A percentile compares a stretch with the other conserved stretches of the same genome.
Conservation (phyloP, 2,888 invertebrate species). For the Amorpha juglandis region DNA sequence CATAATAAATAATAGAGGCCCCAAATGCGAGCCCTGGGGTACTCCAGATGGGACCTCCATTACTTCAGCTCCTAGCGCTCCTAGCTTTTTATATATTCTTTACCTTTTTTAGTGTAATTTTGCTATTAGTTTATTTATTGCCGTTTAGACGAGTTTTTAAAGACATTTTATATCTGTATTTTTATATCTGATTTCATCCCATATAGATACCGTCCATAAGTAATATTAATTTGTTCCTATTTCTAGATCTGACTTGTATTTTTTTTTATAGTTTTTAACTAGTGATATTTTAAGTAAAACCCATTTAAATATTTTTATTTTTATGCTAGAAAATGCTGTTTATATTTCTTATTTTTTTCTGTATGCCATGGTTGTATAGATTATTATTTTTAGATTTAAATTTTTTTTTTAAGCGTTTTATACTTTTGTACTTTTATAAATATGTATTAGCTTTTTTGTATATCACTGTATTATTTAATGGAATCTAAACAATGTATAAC, state of each 20-base stretch:
- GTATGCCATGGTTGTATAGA: neutral
- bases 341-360: neutral
- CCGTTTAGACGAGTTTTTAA: too few relatives aligned
- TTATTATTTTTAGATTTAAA: neutral
- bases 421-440: conserved; percentile 5
- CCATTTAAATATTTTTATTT: too few relatives aligned
- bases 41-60: too few relatives aligned
- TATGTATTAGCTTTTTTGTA: neutral
- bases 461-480: too few relatives aligned
- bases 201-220: conserved; percentile 1
- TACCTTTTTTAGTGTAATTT: too few relatives aligned
- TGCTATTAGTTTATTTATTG: neutral
- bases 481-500: too few relatives aligned
- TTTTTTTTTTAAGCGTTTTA: neutral
- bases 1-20: too few relatives aligned
- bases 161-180: neutral
- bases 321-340: too few relatives aligned
- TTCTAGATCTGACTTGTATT: neutral
- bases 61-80: too few relatives aligned
- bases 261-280: neutral
- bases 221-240: conserved; percentile 14
- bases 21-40: too few relatives aligned
- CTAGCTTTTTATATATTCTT: too few relatives aligned
- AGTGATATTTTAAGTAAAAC: neutral
- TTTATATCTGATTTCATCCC: neutral